Evolutionary conservation across 2,797 vertebrate genomes (phyloP), one percentile per base, ranked within the genome.

Genomic region (Euphonia xanthogaster): DNA sequence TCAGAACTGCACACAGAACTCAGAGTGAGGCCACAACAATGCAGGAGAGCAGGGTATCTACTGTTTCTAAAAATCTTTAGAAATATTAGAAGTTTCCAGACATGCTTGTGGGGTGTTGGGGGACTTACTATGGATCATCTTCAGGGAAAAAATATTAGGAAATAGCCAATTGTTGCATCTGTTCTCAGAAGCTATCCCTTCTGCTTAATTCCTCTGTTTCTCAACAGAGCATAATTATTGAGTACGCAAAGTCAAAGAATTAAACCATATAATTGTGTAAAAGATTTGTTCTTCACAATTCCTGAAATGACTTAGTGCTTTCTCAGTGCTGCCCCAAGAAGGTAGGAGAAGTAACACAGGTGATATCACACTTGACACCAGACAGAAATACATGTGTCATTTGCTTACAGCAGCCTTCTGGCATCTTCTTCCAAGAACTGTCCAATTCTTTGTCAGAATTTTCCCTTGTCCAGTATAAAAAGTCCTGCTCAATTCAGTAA

Each of bases 51-150:
- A 45, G 47, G 14, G 5, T 39, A 50, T 11, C 35, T 76, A 9
- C 20, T 25, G 9, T 39, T 83, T 76, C 45, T 30, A 30, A 66
- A 71, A 48, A 57, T 24, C 30, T 85, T 78, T 14, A 40, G 14
- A 65, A 90, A 51, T 25, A 17, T 5, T 2, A 7, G 33, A 83
- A 70, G 40, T 44, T 74, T 79, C 25, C 42, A 79, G 15, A 39
- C 3, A 5, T 3, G 6, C 3, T 5, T 28, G 7, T 25, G 4
- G 20, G 11, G 2, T 12, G 3, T 8, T 70, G 9, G 6, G 4
- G 9, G 6, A 22, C 12, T 55, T 62, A 28, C 10, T 48, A 24
- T 2, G 2, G 25, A 23, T 45, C 30, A 73, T 42, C 28, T 63
- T 33, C 21, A 13, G 23, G 12, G 45, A 54, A 86, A 85, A 85